Base-by-base conservation (phyloP, 2,797 vertebrate genomes). In the Leptatherina wallacei region DNA sequence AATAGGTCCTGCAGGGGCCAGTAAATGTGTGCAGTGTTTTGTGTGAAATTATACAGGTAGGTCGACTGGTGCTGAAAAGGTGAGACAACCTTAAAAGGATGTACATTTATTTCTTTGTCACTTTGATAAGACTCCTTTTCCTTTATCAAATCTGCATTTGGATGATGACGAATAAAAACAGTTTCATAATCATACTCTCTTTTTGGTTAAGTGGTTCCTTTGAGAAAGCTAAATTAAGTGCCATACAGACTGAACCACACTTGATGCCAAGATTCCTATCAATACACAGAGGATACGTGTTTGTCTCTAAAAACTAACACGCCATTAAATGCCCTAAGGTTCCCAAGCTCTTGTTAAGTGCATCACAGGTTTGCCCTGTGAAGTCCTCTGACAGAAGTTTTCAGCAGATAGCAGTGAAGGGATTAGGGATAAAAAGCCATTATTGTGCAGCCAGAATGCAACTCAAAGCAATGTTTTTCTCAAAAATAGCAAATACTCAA, bases 391-490 rank as follows among this genome's bases (percentile, higher is more conserved):
- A 89, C 78, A 82, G 85, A 85, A 74, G 72, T 85, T 88, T 89
- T 77, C 87, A 89, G 81, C 75, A 80, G 68, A 75, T 72, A 65
- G 69, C 64, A 59, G 69, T 70, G 71, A 69, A 65, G 74, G 86
- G 85, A 88, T 82, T 86, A 83, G 32, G 78, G 85, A 86, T 88
- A 87, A 90, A 91, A 85, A 87, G 84, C 57, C 80, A 82, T 52
- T 73, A 77, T 65, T 73, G 75, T 71, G 75, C 65, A 82, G 75
- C 81, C 69, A 82, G 82, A 86, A 88, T 77, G 90, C 78, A 62
- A 71, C 82, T 65, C 85, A 81, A 88, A 74, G 73, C 33, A 80
- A 65, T 71, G 62, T 60, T 33, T 75, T 78, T 60, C 32, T 32
- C 32, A 27, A 27, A 27, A 42, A 29, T 44, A 65, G 77, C 63